These are phyloP conservation scores for Oscheius myriophilus DNA, from an alignment of 2,888 invertebrate species.

Conservation along the genomic window DNA sequence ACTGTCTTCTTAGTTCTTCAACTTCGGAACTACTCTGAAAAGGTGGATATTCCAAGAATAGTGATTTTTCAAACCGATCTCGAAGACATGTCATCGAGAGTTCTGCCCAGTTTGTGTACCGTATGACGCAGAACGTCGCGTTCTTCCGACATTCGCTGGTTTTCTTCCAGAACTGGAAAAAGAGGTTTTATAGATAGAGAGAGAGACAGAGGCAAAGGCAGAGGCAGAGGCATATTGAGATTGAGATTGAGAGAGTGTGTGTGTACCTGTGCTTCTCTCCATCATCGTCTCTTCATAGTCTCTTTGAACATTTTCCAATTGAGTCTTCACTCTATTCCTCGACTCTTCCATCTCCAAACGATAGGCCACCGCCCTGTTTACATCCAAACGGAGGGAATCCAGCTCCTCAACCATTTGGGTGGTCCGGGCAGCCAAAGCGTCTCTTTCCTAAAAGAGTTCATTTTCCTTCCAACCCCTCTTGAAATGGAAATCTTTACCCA, in stretches of 20 bases:
- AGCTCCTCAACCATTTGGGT: constrained; percentile 54
- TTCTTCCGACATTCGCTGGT: constrained; percentile 52
- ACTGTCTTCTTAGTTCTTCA: constrained; percentile 36
- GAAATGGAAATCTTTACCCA: neutral
- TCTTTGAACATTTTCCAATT: constrained; percentile 46
- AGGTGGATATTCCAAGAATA: neutral
- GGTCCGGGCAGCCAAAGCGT: constrained; percentile 35
- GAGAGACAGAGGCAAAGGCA: no score
- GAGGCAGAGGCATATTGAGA: no score
- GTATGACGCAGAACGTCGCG: constrained; percentile 32
- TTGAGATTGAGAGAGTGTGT: neutral
- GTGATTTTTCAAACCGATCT: constrained; percentile 8
- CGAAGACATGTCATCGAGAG: constrained; percentile 16
- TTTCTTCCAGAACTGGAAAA: constrained; percentile 33
- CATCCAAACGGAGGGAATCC: constrained; percentile 45
- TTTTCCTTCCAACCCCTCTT: neutral
- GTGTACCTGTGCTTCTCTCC: constrained; percentile 43
- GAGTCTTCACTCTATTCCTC: constrained; percentile 39
- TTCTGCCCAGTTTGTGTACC: constrained; percentile 13
- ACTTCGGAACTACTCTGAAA: constrained; percentile 32
- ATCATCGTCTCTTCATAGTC: constrained; percentile 65
- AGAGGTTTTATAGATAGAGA: neutral
- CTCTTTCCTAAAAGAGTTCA: constrained; percentile 35
- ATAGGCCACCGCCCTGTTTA: constrained; percentile 50
- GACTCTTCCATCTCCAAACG: constrained; percentile 53